Base-by-base conservation (phyloP, 2,888 invertebrate species). In the Pollenia angustigena region DNA sequence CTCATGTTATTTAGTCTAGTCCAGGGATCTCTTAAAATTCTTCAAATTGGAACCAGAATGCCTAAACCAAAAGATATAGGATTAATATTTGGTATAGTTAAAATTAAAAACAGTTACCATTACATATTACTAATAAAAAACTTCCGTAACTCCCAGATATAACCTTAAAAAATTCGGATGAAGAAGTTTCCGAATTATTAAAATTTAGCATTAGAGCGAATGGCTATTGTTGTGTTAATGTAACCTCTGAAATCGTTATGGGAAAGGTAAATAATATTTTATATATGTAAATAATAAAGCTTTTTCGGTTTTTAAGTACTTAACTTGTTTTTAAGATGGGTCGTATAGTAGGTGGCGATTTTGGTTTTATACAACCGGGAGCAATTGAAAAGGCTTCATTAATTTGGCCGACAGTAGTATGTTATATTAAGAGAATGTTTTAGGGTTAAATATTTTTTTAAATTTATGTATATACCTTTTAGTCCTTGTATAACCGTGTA, bases 401-500 rank as follows among this genome's bases (percentile, higher is more conserved):
- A 12, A 89, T 93, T 23, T 93, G 90, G 91, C 93, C 93, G 46
- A 93, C 93, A 48, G 89, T 91, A 81, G 93, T 93, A 84, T 86
- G 89, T 88, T 48, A 14, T 18, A 16, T 12, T 18, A 23, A 16
- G 4, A 32, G n/a, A 18, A 50, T 54, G 18, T 50, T 1, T 32
- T 32, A 32, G 6, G 32, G 4, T 32, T 14, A 46, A 52, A 54
- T 16, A 75, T 50, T 62, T 72, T 10, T 52, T 72, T 2, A 52
- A 23, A 44, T 12, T 32, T 64, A 48, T n/a, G n/a, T n/a, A n/a
- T 64, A 6, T 54, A 32, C 32, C 32, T 72, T 68, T 23, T 48
- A 93, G 93, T 91, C 91, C n/a, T 84, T 92, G 10, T 92, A 89
- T 80, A 92, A 93, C 88, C 91, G 93, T 6, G 90, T 92, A 44